Evolutionary conservation across 2,888 invertebrate genomes (phyloP).

Genomic region (Drosophila mulleri): DNA sequence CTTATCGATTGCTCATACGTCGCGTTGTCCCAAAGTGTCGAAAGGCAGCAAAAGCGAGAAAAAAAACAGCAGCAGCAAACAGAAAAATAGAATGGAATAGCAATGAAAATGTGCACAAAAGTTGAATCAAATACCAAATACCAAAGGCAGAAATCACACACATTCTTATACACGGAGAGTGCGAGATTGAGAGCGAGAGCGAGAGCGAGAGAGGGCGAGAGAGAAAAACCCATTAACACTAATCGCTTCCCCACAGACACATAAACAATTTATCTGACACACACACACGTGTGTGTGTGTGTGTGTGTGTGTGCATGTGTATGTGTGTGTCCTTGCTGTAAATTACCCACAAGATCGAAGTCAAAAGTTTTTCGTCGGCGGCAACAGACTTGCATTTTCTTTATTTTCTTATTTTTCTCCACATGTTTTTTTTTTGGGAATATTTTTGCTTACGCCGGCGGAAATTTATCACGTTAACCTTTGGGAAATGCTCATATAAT

Average conservation of each 20-base stretch:
- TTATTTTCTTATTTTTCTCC: slow-evolving; percentile 13
- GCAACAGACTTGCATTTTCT: slow-evolving; percentile 65
- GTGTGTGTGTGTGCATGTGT: slow-evolving; percentile 41
- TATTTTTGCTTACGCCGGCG: slow-evolving; percentile 79
- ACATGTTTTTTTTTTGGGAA: slow-evolving; percentile 29
- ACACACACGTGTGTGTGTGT: slow-evolving; percentile 40
- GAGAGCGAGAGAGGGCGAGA: slow-evolving; percentile 18
- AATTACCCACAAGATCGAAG: slow-evolving; percentile 74
- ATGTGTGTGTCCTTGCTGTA: slow-evolving; percentile 47
- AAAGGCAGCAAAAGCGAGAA: slow-evolving; percentile 32
- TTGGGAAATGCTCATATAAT: slow-evolving; percentile 82
- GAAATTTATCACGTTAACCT: slow-evolving; percentile 81
- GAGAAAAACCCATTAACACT: slow-evolving; percentile 79
- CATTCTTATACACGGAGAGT: slow-evolving; percentile 57
- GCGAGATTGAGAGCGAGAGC: not conserved
- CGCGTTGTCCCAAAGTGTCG: slow-evolving; percentile 68
- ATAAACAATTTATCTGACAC: slow-evolving; percentile 82
- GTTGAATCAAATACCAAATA: slow-evolving; percentile 72
- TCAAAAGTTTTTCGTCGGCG: slow-evolving; percentile 58
- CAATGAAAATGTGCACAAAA: slow-evolving; percentile 68
- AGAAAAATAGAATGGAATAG: slow-evolving; percentile 46
- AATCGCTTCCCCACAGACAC: slow-evolving; percentile 83
- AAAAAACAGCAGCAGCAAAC: slow-evolving; percentile 4
- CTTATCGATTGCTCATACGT: slow-evolving; percentile 76
- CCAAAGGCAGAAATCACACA: slow-evolving; percentile 72